phyloP scores from a whole-genome alignment of 2,113 vertebrate genomes.

The Paracyprichromis sp. region DNA sequence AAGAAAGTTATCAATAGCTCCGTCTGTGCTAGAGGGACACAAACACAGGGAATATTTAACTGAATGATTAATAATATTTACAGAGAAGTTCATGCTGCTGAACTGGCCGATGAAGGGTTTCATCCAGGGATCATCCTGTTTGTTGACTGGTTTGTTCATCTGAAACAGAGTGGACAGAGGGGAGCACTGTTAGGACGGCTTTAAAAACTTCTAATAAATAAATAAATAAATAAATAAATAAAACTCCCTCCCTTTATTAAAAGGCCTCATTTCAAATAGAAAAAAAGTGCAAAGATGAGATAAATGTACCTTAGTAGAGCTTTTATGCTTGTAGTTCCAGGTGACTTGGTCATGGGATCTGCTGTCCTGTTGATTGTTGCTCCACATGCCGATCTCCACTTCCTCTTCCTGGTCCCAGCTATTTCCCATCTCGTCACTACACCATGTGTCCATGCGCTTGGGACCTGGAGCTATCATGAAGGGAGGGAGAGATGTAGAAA shows the following conservation, averaged over 20 bases:
- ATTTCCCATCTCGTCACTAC: conserved; percentile 80
- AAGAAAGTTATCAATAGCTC: background rate
- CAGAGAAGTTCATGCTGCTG: conserved; percentile 87
- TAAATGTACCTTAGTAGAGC: conserved; percentile 83
- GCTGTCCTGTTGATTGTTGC: conserved; percentile 85
- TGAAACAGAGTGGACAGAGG: conserved; percentile 50
- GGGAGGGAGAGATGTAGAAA: background rate
- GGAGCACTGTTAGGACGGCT: background rate
- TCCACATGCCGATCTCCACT: conserved; percentile 98
- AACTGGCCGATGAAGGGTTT: conserved; percentile 95
- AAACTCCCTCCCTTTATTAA: background rate
- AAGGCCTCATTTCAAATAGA: background rate
- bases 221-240: background rate
- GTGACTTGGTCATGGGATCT: conserved; percentile 75
- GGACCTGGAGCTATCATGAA: conserved; percentile 62
- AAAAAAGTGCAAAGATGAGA: background rate
- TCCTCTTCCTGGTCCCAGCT: conserved; percentile 96
- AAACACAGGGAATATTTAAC: background rate
- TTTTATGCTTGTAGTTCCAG: conserved; percentile 90
- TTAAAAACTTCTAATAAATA: background rate
- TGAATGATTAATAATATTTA: conserved; percentile 63
- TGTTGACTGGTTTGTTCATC: conserved; percentile 89
- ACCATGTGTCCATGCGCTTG: conserved; percentile 95
- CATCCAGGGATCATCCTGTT: conserved; percentile 93
- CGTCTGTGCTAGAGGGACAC: background rate